Evolutionary conservation across 2,113 vertebrate species (phyloP), one percentile per base, ranked within the genome.

Genomic region (Eidolon helvum): DNA sequence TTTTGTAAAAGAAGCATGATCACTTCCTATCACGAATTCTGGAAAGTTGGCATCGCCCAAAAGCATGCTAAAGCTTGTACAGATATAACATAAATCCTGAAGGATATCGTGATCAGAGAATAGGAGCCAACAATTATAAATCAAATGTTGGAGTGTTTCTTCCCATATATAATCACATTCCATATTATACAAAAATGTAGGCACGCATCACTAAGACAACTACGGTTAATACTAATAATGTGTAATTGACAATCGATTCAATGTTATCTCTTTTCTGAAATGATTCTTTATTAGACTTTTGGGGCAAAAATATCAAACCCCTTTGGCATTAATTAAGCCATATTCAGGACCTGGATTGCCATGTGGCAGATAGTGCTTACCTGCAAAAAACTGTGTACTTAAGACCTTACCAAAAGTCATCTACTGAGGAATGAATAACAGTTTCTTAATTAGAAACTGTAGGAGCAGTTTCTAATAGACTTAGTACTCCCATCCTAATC

Each of bases 31-130:
- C 0, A 97, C 97, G 95, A 97, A 97, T 93, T 85, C 97, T 19
- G 72, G 78, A 0, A 99, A 99, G 95, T 99, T 99, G 98, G 98
- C 98, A 96, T 98, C 98, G 4, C 98, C 98, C 65, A 99, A 99
- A 98, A 99, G 98, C 78, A 96, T 98, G 0, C 98, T 98, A 0
- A 99, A 99, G 96, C 99, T 99, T 91, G 98, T 98, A 10, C 99
- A 99, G 98, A 99, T 99, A 99, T 99, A 99, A 99, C 99, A 65
- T 99, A 99, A 98, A 99, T 99, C 97, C 98, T 99, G 85, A 99
- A 99, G 96, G 99, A 99, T 96, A 99, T 99, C 99, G 99, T 99
- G 0, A 99, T 99, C 97, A 99, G 99, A 0, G 99, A 99, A 95
- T 99, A 99, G 61, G 99, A 99, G 92, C 99, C 99, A 0, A 98